Evolutionary conservation across 2,113 vertebrate genomes (phyloP).

Genomic region (Candoia aspera): DNA sequence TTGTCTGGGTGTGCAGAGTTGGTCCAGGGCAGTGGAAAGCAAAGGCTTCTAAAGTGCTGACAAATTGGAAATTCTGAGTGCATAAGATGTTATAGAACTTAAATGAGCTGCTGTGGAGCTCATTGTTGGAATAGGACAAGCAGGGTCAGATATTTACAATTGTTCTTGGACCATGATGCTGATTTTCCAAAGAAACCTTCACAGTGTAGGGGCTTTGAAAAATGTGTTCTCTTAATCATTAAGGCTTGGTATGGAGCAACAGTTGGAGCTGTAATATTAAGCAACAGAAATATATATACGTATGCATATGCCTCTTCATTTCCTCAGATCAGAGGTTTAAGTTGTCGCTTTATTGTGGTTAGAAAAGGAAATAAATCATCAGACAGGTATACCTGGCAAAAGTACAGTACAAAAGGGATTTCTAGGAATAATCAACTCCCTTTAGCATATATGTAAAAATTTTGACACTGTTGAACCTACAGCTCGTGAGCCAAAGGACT

Average conservation of each 20-base stretch:
- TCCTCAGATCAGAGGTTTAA: conserved; percentile 29
- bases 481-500: too few species aligned
- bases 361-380: conserved; percentile 31
- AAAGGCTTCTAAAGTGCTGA: not conserved
- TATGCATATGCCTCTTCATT: conserved; percentile 11
- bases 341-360: not conserved
- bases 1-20: conserved; percentile 20
- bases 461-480: too few species aligned
- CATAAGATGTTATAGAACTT: not conserved
- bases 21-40: not conserved
- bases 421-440: conserved; percentile 7
- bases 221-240: conserved; percentile 21
- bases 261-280: not conserved
- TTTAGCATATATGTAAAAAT: not conserved
- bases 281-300: not conserved
- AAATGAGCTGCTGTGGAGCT: conserved; percentile 10
- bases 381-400: not conserved
- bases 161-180: conserved; percentile 10
- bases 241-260: conserved; percentile 13
- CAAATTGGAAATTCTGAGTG: not conserved
- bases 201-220: not conserved
- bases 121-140: conserved; percentile 26
- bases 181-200: conserved; percentile 18
- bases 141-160: conserved; percentile 23
- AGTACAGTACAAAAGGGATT: not conserved